Conservation (phyloP, 2,888 invertebrate genomes). For the Trypoxylon attenuatum region DNA sequence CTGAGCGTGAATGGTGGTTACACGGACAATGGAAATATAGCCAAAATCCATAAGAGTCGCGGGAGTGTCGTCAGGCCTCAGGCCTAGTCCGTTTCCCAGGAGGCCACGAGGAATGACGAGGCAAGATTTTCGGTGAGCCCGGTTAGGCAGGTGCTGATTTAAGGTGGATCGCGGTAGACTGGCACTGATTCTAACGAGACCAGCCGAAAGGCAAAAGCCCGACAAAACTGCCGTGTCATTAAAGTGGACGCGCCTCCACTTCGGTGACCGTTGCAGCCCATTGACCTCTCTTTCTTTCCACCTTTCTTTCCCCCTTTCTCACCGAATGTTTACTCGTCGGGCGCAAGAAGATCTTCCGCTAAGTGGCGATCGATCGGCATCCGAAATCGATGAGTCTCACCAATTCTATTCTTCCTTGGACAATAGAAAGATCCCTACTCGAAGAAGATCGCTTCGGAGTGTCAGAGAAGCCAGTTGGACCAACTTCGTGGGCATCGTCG, state of each 20-base stretch:
- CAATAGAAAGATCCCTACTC: not conserved
- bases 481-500: not conserved
- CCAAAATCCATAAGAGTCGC: no score
- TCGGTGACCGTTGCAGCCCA: no score
- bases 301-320: not conserved
- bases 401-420: not conserved
- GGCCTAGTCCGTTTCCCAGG: no score
- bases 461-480: not conserved
- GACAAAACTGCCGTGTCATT: constrained; percentile 45
- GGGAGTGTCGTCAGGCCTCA: no score
- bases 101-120: no score
- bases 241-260: constrained; percentile 25
- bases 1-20: no score
- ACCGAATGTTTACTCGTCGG: not conserved
- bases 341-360: no score
- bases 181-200: constrained; percentile 44
- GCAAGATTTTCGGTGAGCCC: constrained; percentile 47
- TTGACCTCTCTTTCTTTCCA: not conserved
- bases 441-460: not conserved
- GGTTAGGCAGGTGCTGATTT: constrained; percentile 61
- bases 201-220: constrained; percentile 11
- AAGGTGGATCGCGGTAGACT: constrained; percentile 47
- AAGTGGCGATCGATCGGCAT: no score
- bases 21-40: no score
- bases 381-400: no score